These are phyloP conservation scores for Drosophila formosana DNA, from an alignment of 2,888 invertebrate species.

Conservation along the genomic window DNA sequence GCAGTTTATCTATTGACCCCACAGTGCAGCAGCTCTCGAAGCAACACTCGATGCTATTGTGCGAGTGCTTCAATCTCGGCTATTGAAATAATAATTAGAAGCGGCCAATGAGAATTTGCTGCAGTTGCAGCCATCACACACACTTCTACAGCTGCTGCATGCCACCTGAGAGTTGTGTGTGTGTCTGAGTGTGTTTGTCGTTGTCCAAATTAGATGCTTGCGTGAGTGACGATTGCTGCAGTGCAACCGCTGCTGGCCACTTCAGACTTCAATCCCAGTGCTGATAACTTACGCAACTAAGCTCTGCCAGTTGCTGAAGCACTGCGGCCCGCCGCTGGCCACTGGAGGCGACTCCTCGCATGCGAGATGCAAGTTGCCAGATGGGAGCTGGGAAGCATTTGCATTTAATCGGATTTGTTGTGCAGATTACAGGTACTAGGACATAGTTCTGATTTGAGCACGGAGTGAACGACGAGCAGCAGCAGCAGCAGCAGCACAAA, in stretches of 20 bases:
- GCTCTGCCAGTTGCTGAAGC: slow-evolving; percentile 49
- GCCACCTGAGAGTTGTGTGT: not conserved
- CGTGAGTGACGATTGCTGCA: slow-evolving; percentile 64
- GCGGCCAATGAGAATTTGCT: slow-evolving; percentile 49
- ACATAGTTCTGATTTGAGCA: slow-evolving; percentile 57
- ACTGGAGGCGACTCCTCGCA: not conserved
- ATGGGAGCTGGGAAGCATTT: slow-evolving; percentile 54
- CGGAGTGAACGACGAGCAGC: slow-evolving; percentile 20
- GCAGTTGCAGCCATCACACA: slow-evolving; percentile 36
- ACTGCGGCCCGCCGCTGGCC: slow-evolving; percentile 12
- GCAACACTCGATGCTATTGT: slow-evolving; percentile 34
- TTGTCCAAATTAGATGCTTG: slow-evolving; percentile 43
- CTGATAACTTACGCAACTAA: slow-evolving; percentile 78
- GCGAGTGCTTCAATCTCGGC: slow-evolving; percentile 32
- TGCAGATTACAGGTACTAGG: slow-evolving; percentile 73
- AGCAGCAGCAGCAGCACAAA: slow-evolving; percentile 21
- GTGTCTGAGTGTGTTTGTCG: slow-evolving; percentile 14
- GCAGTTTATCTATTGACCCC: slow-evolving; percentile 38
- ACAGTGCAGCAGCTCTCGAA: not conserved
- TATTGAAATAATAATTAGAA: slow-evolving; percentile 77
- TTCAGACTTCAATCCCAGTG: slow-evolving; percentile 33
- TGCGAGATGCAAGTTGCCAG: not conserved
- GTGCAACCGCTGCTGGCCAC: slow-evolving; percentile 50
- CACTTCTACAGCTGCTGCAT: not conserved
- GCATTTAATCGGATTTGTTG: slow-evolving; percentile 79